Conservation (phyloP, 35 echinoderm and acorn worm species). For the Chiridota heheva region DNA sequence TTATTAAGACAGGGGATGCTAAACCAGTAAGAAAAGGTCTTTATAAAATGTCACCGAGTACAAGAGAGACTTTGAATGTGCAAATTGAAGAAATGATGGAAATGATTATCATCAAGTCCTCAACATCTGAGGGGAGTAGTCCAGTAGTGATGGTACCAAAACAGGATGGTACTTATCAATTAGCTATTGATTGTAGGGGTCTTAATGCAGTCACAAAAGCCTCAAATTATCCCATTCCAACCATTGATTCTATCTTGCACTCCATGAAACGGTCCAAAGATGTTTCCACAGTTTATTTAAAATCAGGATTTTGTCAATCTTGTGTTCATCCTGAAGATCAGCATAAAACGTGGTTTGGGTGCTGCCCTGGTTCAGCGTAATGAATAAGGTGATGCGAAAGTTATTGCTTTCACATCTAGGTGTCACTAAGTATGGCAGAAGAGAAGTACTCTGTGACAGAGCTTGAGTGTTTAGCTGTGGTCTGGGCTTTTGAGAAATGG, state of each 20-base stretch:
- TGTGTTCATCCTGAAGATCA: not conserved
- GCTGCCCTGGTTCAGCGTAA: conserved; percentile 1
- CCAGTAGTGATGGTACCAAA: conserved; percentile 7
- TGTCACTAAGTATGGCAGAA: not conserved
- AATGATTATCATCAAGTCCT: not conserved
- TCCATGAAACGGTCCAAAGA: not conserved
- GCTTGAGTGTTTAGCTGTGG: conserved; percentile 30
- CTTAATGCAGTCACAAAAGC: not conserved
- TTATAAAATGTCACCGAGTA: conserved; percentile 19
- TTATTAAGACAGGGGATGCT: conserved; percentile 3
- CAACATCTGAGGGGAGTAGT: not conserved
- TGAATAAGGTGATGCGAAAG: not conserved
- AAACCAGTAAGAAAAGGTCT: not conserved
- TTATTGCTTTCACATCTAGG: conserved; percentile 7
- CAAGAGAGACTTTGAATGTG: not conserved
- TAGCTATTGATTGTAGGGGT: conserved; percentile 1
- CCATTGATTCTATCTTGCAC: not conserved
- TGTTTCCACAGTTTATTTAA: not conserved
- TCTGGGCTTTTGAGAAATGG: conserved; percentile 26
- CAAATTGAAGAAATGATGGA: conserved; percentile 1
- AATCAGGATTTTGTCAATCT: conserved; percentile 6
- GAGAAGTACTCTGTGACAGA: conserved; percentile 21
- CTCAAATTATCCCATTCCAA: not conserved
- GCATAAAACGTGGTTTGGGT: not conserved
- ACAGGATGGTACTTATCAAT: not conserved